Evolutionary conservation across 1,140 invertebrate species (phyloP).

Genomic region (Mizuhopecten yessoensis): DNA sequence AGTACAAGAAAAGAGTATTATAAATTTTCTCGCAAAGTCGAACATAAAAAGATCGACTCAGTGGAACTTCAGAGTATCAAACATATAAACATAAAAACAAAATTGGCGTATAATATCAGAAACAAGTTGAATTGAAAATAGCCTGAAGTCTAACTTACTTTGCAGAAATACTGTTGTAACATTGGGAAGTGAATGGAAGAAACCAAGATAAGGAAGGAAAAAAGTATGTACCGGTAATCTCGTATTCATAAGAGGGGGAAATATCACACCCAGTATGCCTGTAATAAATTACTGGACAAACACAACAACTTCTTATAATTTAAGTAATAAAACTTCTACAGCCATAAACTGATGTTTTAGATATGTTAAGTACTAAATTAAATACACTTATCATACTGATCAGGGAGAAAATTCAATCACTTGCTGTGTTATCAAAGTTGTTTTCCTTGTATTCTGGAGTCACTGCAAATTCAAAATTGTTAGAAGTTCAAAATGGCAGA

Average conservation of each 20-base stretch:
- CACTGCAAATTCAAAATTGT: background rate
- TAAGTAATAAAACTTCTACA: too few species aligned
- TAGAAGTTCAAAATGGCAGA: background rate
- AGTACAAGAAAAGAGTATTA: too few species aligned
- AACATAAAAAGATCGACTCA: background rate
- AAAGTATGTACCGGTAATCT: background rate
- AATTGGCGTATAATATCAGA: background rate
- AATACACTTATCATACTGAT: too few species aligned
- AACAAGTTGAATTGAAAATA: background rate
- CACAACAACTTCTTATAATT: background rate
- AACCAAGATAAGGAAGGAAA: background rate
- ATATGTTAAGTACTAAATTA: background rate
- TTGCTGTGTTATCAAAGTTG: background rate
- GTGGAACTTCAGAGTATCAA: too few species aligned
- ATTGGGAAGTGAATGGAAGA: background rate
- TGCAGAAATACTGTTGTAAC: too few species aligned
- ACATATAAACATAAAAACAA: too few species aligned
- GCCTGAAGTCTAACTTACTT: too few species aligned
- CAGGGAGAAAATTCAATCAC: background rate
- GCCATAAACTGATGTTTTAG: background rate
- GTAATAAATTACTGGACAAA: background rate
- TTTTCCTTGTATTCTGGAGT: background rate
- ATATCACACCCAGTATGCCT: background rate
- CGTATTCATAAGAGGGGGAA: too few species aligned
- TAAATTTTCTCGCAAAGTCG: too few species aligned